Percentiles rank a stretch among this genome's conserved stretches.
Evolutionary conservation across 1,140 invertebrate species (phyloP).

Genomic region (Nasonia vitripennis): DNA sequence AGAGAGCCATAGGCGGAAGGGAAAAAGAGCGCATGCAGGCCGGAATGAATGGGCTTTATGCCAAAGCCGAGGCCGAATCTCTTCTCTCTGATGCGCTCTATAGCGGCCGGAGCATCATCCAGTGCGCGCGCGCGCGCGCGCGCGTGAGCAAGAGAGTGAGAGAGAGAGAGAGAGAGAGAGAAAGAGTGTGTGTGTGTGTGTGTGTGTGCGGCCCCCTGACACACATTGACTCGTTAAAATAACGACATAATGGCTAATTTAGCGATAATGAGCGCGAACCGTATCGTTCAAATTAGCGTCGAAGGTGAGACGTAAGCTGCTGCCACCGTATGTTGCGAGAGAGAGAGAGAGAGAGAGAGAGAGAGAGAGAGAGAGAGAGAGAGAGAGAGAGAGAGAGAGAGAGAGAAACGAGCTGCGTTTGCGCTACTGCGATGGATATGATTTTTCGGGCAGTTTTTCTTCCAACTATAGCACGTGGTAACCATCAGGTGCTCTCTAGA

Average conservation of each 20-base stretch:
- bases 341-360: not conserved
- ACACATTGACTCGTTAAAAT: slow-evolving; percentile 76
- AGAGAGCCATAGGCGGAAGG: not conserved
- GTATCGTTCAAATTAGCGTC: slow-evolving; percentile 74
- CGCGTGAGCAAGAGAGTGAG: slow-evolving; percentile 6
- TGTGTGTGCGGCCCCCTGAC: slow-evolving; percentile 66
- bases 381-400: not conserved
- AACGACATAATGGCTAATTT: slow-evolving; percentile 76
- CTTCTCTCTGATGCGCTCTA: not conserved
- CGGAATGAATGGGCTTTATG: not conserved
- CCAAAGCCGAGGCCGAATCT: slow-evolving; percentile 31
- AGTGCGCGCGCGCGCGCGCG: too few relatives aligned
- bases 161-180: not conserved
- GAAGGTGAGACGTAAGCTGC: slow-evolving; percentile 70
- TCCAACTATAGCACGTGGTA: too few relatives aligned
- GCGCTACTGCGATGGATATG: not conserved
- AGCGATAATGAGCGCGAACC: slow-evolving; percentile 74
- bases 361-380: not conserved
- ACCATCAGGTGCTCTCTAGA: not conserved
- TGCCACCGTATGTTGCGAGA: not conserved
- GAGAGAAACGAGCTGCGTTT: not conserved
- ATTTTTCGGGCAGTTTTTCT: too few relatives aligned
- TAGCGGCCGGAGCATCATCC: not conserved
- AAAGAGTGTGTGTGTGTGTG: too few relatives aligned
- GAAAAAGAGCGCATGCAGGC: not conserved